phyloP scores from a whole-genome alignment of 2,113 vertebrate species.

The Aythya baeri region DNA sequence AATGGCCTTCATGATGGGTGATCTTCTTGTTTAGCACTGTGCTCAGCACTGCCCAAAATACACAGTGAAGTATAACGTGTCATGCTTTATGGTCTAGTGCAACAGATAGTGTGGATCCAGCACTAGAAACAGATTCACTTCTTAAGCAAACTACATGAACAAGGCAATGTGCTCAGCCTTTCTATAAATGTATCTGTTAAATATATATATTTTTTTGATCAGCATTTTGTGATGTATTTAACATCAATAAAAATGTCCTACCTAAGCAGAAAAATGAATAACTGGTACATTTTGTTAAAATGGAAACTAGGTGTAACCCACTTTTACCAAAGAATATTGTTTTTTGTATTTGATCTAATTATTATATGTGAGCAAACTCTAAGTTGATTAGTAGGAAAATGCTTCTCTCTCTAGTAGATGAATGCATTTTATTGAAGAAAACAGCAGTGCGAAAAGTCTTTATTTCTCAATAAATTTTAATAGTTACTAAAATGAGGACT shows the following conservation, averaged over 20 bases:
- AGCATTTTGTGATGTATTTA: conserved; percentile 3
- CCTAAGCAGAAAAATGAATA: background rate
- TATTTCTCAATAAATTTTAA: conserved; percentile 67
- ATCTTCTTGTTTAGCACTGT: background rate
- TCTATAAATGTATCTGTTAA: background rate
- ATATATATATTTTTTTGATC: background rate
- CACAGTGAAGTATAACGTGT: background rate
- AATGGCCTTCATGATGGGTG: background rate
- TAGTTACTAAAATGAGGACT: conserved; percentile 62
- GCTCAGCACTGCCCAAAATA: background rate
- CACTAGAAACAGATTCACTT: background rate
- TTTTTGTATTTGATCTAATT: background rate
- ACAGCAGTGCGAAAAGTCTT: conserved; percentile 56
- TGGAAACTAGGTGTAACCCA: background rate
- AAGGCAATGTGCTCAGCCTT: background rate
- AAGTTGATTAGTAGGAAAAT: background rate
- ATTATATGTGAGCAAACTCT: background rate
- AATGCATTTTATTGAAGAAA: conserved; percentile 64
- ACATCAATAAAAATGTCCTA: background rate
- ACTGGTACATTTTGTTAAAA: background rate
- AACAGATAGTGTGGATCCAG: background rate
- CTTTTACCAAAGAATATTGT: background rate
- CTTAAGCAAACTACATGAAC: background rate
- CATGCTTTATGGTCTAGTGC: background rate
- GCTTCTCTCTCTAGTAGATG: conserved; percentile 47